Conservation (phyloP, 2,113 vertebrate species). For the Planiliza haematocheilus region DNA sequence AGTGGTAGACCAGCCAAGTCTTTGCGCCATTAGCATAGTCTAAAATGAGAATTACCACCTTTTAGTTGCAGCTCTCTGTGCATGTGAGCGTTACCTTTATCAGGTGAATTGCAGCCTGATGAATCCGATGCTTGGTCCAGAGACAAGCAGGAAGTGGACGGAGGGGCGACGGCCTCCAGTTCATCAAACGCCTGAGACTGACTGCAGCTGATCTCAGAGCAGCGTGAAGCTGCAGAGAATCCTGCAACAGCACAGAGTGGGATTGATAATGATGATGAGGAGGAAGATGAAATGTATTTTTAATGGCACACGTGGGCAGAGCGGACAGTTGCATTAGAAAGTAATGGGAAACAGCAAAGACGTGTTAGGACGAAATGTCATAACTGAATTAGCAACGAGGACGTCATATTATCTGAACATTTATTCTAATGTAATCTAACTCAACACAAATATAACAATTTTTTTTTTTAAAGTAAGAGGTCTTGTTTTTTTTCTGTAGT, state of each 20-base stretch:
- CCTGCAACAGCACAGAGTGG: constrained; percentile 58
- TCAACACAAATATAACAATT: too few relatives aligned
- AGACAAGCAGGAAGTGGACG: constrained; percentile 66
- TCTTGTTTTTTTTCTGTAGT: too few relatives aligned
- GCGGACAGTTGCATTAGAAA: constrained; percentile 15
- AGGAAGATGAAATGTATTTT: constrained; percentile 27
- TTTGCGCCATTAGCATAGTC: background rate
- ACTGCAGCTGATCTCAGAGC: constrained; percentile 66
- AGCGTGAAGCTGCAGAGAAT: constrained; percentile 42
- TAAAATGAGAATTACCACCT: background rate
- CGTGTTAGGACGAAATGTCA: too few relatives aligned
- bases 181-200: constrained; percentile 76
- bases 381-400: too few relatives aligned
- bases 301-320: constrained; percentile 25
- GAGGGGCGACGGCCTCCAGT: constrained; percentile 73
- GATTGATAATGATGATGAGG: background rate
- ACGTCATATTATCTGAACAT: too few relatives aligned
- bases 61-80: background rate
- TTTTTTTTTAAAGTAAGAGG: too few relatives aligned
- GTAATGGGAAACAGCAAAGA: constrained; percentile 12
- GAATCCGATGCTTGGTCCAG: constrained; percentile 56
- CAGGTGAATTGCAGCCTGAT: constrained; percentile 39
- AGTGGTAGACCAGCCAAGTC: too few relatives aligned
- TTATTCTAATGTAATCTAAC: too few relatives aligned
- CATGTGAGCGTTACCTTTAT: constrained; percentile 61